Base-by-base conservation (phyloP, 2,113 vertebrate species). In the Melanostigma gelatinosum region DNA sequence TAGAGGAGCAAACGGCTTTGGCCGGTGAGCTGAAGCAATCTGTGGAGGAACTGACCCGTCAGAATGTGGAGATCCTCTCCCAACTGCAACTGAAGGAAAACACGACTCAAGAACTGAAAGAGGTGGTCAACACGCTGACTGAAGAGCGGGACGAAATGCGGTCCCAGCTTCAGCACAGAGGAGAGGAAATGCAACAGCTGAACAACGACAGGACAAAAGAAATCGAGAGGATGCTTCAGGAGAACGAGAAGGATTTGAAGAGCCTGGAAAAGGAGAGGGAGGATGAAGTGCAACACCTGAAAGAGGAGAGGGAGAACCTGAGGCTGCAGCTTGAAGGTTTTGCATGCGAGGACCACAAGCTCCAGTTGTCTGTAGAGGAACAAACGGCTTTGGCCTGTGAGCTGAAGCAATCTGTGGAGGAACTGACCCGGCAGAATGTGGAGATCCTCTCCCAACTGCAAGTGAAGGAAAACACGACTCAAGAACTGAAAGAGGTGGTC, bases 401-500 rank as follows among this genome's bases (percentile, higher is more conserved):
- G 86, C 88, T 96, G 61, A 94, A 95, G 80, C 86, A 86, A 75
- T 90, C 93, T 52, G 77, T 96, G 32, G 84, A 89, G 60, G 83
- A 82, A 27, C 87, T 97, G 85, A 93, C 93, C 70, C 91, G 88
- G 57, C 94, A 94, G 64, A 97, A 96, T 60, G 93, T 94, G 38
- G 74, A 93, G 32, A 79, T 95, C 70, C 68, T 87, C 72, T 85
- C 80, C 36, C 90, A 92, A 13, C 72, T 97, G 1, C 66, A 93
- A 48, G 86, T 94, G 57, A 96, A 94, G 91, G 96, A 98, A 44
- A 77, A 24, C 36, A 22, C 84, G 32, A 29, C 93, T 34, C 88
- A 95, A 89, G 96, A 96, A 70, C 85, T 97, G 22, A 92, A 96
- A 78, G 84, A 95, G 34, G 93, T 88, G 16, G 50, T 96, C 0